Evolutionary conservation across 2,113 vertebrate genomes (phyloP).

Genomic region (Rhodinocichla rosea): DNA sequence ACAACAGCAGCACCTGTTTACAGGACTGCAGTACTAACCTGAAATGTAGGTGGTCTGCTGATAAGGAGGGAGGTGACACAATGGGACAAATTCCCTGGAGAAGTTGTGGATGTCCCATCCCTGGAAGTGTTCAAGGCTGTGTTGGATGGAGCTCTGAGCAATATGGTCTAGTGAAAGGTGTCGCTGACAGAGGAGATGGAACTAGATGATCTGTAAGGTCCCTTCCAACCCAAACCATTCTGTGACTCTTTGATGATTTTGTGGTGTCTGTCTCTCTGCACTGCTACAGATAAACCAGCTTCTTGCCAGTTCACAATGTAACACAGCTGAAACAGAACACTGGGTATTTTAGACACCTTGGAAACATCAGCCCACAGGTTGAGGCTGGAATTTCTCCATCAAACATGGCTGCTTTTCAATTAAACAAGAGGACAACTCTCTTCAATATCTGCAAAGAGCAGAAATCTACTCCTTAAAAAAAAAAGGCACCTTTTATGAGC

Average conservation of each 20-base stretch:
- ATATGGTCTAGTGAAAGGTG: neutral
- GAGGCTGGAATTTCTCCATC: conserved; percentile 7
- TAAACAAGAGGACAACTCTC: conserved; percentile 8
- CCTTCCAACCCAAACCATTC: neutral
- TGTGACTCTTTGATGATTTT: neutral
- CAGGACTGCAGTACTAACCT: neutral
- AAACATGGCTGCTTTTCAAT: neutral
- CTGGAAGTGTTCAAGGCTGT: neutral
- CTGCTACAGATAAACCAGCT: neutral
- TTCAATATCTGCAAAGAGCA: conserved; percentile 34
- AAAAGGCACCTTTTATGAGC: neutral
- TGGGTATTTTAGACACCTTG: neutral
- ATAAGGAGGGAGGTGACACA: too few species aligned
- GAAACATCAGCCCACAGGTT: neutral
- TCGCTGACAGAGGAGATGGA: neutral
- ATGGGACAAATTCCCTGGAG: too few species aligned
- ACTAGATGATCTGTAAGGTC: neutral
- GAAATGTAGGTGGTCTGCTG: neutral
- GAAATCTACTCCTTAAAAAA: neutral
- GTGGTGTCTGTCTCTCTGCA: rapidly evolving
- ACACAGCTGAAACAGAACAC: neutral
- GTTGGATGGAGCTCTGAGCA: neutral
- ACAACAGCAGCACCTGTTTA: neutral
- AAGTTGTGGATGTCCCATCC: neutral
- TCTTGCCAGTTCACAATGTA: neutral